A percentile compares a stretch with the other conserved stretches of the same genome.
phyloP scores from a whole-genome alignment of 2,888 invertebrate species.

The Cenopis cana region DNA sequence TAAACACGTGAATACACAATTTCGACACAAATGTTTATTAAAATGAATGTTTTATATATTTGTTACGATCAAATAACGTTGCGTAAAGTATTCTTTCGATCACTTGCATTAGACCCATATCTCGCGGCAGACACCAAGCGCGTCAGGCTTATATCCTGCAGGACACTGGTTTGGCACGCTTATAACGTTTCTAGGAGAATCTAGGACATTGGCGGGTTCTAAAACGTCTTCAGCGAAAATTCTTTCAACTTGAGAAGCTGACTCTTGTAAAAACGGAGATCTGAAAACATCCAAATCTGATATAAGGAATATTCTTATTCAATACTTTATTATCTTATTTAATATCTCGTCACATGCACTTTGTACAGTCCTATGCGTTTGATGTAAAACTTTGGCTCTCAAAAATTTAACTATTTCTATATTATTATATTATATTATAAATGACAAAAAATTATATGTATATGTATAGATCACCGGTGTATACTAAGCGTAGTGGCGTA shows the following conservation, averaged over 20 bases:
- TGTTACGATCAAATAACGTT: too few species aligned
- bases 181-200: slow-evolving; percentile 54
- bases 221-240: background rate
- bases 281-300: background rate
- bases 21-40: slow-evolving; percentile 33
- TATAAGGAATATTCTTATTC: background rate
- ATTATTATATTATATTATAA: too few species aligned
- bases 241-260: slow-evolving; percentile 15
- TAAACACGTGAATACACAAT: background rate
- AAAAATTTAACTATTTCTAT: too few species aligned
- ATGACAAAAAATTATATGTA: too few species aligned
- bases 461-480: too few species aligned
- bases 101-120: slow-evolving; percentile 44
- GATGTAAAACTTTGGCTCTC: too few species aligned
- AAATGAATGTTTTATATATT: background rate
- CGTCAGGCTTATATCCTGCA: slow-evolving; percentile 64
- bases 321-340: too few species aligned
- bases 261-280: slow-evolving; percentile 8
- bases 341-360: too few species aligned
- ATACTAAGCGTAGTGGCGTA: too few species aligned
- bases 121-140: slow-evolving; percentile 65
- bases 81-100: too few species aligned
- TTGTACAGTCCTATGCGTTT: too few species aligned
- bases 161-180: slow-evolving; percentile 68
- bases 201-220: background rate